phyloP scores from a whole-genome alignment of 2,113 vertebrate species.

The Vidua macroura region DNA sequence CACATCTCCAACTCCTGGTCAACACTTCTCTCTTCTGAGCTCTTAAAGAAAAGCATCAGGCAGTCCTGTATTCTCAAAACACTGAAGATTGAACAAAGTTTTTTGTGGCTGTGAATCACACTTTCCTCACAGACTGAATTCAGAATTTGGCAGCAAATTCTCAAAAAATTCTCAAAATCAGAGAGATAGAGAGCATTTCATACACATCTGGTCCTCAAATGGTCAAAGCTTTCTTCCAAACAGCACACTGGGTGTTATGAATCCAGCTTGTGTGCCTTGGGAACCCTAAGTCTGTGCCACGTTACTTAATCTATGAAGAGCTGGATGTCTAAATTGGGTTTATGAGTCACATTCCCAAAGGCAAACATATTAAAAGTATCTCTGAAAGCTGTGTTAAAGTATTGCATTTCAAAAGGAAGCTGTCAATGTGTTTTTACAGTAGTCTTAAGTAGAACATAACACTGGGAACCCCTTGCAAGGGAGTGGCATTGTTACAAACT shows the following conservation, averaged over 20 bases:
- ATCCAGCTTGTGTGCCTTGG: not conserved
- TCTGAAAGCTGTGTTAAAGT: not conserved
- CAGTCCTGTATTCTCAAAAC: not conserved
- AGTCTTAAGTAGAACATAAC: not conserved
- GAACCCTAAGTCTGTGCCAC: not conserved
- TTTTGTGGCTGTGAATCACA: constrained; percentile 14
- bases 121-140: not conserved
- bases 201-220: constrained; percentile 20
- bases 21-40: not conserved
- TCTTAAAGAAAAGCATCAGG: not conserved
- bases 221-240: not conserved
- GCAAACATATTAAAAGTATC: not conserved
- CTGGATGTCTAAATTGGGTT: not conserved
- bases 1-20: not conserved
- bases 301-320: not conserved
- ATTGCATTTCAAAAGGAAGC: not conserved
- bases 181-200: not conserved
- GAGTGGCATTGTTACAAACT: not conserved
- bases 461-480: not conserved
- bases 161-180: too few species aligned
- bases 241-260: not conserved
- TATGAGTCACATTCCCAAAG: not conserved
- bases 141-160: not conserved
- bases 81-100: not conserved
- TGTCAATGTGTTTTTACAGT: not conserved